phyloP scores from a whole-genome alignment of 1,140 invertebrate genomes.

The Drosophila punjabiensis region DNA sequence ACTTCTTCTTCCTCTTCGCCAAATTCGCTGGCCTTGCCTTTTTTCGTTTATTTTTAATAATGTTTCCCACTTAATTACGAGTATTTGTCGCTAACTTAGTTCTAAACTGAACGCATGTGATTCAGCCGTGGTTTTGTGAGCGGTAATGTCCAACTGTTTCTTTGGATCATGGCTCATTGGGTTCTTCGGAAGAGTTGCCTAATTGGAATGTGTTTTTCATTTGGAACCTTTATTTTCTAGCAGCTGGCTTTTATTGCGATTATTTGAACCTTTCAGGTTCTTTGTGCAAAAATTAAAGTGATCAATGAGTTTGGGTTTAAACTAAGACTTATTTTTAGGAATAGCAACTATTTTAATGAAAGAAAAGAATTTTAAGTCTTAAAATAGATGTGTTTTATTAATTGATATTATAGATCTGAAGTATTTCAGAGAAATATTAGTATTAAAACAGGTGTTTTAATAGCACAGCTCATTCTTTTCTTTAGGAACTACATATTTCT shows the following conservation, averaged over 20 bases:
- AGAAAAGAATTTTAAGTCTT: too few relatives aligned
- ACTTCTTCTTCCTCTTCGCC: constrained; percentile 1
- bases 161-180: constrained; percentile 38
- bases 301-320: background rate
- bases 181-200: constrained; percentile 14
- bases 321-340: background rate
- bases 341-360: background rate
- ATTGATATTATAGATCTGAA: too few relatives aligned
- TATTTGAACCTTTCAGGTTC: background rate
- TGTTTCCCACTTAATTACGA: constrained; percentile 11
- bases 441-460: background rate
- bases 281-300: background rate
- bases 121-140: constrained; percentile 22
- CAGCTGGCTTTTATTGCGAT: background rate
- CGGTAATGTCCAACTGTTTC: constrained; percentile 53
- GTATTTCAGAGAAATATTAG: background rate
- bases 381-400: too few relatives aligned
- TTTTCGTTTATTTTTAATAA: constrained; percentile 15
- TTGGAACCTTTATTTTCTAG: background rate
- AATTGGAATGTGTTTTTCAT: constrained; percentile 20
- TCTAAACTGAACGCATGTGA: constrained; percentile 30
- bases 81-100: constrained; percentile 6
- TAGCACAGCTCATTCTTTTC: background rate
- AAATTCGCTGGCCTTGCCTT: constrained; percentile 26
- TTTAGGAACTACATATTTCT: too few relatives aligned